Conservation (phyloP, 2,113 vertebrate species). For the Ctenodactylus gundi region DNA sequence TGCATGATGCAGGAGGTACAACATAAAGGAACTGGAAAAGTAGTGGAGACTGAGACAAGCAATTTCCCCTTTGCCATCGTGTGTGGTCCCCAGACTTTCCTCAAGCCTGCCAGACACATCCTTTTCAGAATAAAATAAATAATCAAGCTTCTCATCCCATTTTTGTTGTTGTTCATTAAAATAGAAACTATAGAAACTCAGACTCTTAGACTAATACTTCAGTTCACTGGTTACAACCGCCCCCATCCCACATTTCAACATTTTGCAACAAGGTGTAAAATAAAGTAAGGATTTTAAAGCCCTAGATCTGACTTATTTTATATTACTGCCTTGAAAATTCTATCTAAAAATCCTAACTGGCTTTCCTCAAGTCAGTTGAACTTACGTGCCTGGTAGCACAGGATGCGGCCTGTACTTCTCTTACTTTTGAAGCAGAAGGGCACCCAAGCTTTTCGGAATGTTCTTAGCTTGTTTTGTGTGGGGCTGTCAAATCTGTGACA, state of each 20-base stretch:
- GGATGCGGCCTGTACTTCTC: background rate
- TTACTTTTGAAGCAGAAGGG: conserved; percentile 39
- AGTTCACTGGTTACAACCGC: no score
- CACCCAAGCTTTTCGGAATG: background rate
- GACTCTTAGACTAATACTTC: background rate
- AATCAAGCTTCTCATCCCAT: background rate
- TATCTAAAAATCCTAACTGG: background rate
- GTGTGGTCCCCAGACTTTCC: background rate
- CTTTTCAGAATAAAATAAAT: conserved; percentile 40
- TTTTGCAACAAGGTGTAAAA: conserved; percentile 42
- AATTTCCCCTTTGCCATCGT: background rate
- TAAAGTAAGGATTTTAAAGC: background rate
- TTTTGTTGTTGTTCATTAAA: conserved; percentile 35
- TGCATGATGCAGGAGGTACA: background rate
- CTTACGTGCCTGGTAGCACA: background rate
- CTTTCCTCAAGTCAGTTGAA: background rate
- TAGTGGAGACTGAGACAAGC: background rate
- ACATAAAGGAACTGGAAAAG: conserved; percentile 2
- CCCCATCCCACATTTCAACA: background rate
- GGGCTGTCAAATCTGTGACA: background rate
- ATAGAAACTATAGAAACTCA: background rate
- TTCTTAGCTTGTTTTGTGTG: background rate
- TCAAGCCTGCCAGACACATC: background rate
- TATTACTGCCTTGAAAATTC: background rate
- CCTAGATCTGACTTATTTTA: background rate